phyloP scores from a whole-genome alignment of 2,888 invertebrate genomes.

The Caenorhabditis doughertyi region DNA sequence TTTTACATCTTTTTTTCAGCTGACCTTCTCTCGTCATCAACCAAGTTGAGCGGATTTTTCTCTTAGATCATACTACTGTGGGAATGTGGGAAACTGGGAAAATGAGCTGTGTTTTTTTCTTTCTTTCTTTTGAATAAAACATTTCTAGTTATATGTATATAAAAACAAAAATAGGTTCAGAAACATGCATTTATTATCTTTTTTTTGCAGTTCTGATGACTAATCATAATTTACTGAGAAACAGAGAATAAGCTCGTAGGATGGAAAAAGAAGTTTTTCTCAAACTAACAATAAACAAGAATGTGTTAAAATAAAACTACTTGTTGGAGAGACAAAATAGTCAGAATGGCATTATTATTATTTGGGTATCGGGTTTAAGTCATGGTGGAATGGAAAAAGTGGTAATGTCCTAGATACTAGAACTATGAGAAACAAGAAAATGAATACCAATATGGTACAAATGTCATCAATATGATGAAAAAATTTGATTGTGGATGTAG shows the following conservation, averaged over 20 bases:
- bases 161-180: slow-evolving; percentile 2
- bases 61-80: slow-evolving; percentile 3
- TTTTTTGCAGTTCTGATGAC: slow-evolving; percentile 8
- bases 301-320: slow-evolving; percentile 23
- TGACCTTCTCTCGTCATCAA: slow-evolving; percentile 15
- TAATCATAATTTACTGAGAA: slow-evolving; percentile 11
- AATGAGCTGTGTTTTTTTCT: background rate
- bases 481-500: background rate
- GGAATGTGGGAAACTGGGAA: background rate
- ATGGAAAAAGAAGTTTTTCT: slow-evolving; percentile 9
- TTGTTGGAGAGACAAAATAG: background rate
- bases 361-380: background rate
- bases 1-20: slow-evolving; percentile 28
- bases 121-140: slow-evolving; percentile 6
- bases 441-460: slow-evolving; percentile 43
- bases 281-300: slow-evolving; percentile 37
- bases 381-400: slow-evolving; percentile 8
- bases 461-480: slow-evolving; percentile 40
- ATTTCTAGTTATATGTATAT: background rate
- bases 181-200: slow-evolving; percentile 23
- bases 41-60: slow-evolving; percentile 34
- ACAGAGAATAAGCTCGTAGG: slow-evolving; percentile 3
- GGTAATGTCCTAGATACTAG: slow-evolving; percentile 26
- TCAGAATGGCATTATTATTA: background rate
- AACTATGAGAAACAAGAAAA: slow-evolving; percentile 18